Percentiles rank a stretch among this genome's conserved stretches.
phyloP scores from a whole-genome alignment of 2,888 invertebrate genomes.

The Amphimallon solstitiale region DNA sequence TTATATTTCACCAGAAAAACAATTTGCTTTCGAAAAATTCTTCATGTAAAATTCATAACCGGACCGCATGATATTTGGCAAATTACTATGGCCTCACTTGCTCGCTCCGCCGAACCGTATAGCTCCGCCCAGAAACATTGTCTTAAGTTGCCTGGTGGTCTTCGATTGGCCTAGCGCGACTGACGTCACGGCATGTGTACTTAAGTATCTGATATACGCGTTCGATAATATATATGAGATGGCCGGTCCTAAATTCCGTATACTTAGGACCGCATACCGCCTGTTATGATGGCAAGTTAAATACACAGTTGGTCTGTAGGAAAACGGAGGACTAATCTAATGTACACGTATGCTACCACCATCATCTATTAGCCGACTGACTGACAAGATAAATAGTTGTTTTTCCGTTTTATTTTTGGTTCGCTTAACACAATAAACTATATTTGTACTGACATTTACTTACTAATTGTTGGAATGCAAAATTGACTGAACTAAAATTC shows the following conservation, averaged over 20 bases:
- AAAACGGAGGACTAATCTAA: neutral
- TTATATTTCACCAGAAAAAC: no score
- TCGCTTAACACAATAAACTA: no score
- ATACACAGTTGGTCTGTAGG: neutral
- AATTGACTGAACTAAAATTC: no score
- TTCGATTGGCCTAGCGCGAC: slow-evolving; percentile 46
- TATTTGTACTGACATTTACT: no score
- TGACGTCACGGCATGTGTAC: slow-evolving; percentile 49
- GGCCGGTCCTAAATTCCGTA: slow-evolving; percentile 47
- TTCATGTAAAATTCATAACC: slow-evolving; percentile 12
- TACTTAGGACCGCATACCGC: slow-evolving; percentile 43
- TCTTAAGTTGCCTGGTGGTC: slow-evolving; percentile 46
- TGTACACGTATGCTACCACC: no score
- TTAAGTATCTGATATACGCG: slow-evolving; percentile 49
- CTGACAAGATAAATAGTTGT: no score
- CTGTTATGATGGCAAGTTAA: slow-evolving; percentile 29
- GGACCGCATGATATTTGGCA: slow-evolving; percentile 18
- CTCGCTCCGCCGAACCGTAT: slow-evolving; percentile 18
- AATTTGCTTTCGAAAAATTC: no score
- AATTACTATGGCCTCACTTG: slow-evolving; percentile 32
- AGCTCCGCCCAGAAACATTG: slow-evolving; percentile 45
- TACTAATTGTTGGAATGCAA: no score
- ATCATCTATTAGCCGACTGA: no score
- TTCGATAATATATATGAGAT: slow-evolving; percentile 48
- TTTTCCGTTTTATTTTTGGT: no score